Percentiles rank a stretch among this genome's conserved stretches.
phyloP scores from a whole-genome alignment of 1,140 invertebrate species.

The Asbolus verrucosus region DNA sequence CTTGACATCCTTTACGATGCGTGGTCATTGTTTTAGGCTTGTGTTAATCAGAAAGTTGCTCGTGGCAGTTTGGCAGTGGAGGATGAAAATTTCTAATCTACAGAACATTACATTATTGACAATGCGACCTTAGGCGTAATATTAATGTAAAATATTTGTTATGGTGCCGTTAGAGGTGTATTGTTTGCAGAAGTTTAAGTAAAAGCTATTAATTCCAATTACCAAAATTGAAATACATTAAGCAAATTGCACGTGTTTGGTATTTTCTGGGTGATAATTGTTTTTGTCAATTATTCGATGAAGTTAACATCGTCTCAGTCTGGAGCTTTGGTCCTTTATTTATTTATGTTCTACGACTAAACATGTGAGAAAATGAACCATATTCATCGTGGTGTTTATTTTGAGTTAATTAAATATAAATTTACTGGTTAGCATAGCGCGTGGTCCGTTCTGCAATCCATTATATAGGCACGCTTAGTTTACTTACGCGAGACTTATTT shows the following conservation, averaged over 20 bases:
- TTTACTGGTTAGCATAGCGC: slow-evolving; percentile 33
- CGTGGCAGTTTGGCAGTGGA: slow-evolving; percentile 9
- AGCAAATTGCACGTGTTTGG: slow-evolving; percentile 35
- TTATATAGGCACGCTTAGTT: slow-evolving; percentile 43
- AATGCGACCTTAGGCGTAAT: slow-evolving; percentile 22
- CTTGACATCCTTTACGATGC: no score
- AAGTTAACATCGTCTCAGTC: slow-evolving; percentile 15
- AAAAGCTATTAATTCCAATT: slow-evolving; percentile 38
- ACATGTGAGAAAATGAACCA: slow-evolving; percentile 9
- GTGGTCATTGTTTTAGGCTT: no score
- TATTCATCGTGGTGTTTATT: slow-evolving; percentile 34
- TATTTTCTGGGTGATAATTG: slow-evolving; percentile 25
- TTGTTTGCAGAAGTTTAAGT: slow-evolving; percentile 31
- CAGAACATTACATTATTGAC: slow-evolving; percentile 34
- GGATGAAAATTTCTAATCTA: slow-evolving; percentile 10
- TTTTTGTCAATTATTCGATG: slow-evolving; percentile 33
- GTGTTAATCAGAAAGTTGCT: slow-evolving; percentile 29
- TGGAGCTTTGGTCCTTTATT: slow-evolving; percentile 2
- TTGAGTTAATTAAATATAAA: slow-evolving; percentile 45
- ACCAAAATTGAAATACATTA: slow-evolving; percentile 37
- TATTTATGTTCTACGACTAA: slow-evolving; percentile 27
- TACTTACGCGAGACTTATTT: slow-evolving; percentile 46
- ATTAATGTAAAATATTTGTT: slow-evolving; percentile 31
- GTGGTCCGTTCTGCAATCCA: slow-evolving; percentile 40
- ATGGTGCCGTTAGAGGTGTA: slow-evolving; percentile 10